Conservation (phyloP, 2,113 vertebrate genomes). For the Oophaga pumilio region DNA sequence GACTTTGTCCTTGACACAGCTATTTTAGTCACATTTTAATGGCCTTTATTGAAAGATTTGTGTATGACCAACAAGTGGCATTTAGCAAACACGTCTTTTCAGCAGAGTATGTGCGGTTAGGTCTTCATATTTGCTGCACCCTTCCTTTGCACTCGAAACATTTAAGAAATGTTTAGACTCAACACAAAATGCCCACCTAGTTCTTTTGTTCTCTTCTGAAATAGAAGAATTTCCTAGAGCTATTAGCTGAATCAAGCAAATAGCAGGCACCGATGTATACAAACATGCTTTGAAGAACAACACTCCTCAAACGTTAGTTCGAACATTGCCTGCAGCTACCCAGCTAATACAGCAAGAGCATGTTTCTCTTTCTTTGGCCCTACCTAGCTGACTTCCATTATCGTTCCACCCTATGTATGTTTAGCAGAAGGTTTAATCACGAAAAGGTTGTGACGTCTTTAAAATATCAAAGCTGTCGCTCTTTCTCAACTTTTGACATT, state of each 20-base stretch:
- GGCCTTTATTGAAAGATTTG: constrained; percentile 13
- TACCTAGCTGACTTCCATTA: not conserved
- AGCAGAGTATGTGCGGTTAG: not conserved
- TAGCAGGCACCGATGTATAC: not conserved
- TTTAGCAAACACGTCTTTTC: not conserved
- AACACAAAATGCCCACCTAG: not conserved
- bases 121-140: constrained; percentile 13
- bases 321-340: not conserved
- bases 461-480: not conserved
- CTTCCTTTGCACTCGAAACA: constrained; percentile 31
- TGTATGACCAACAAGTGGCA: not conserved
- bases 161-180: not conserved
- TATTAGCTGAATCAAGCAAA: constrained; percentile 1
- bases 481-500: not conserved
- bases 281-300: constrained; percentile 8
- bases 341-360: not conserved
- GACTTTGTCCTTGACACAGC: not conserved
- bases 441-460: not conserved
- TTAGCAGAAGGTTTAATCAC: not conserved
- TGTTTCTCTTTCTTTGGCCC: not conserved
- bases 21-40: constrained; percentile 7
- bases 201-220: constrained; percentile 19
- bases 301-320: not conserved
- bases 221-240: not conserved
- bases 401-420: not conserved